phyloP scores from a whole-genome alignment of 1,140 invertebrate species.

The Drosophila leontia region DNA sequence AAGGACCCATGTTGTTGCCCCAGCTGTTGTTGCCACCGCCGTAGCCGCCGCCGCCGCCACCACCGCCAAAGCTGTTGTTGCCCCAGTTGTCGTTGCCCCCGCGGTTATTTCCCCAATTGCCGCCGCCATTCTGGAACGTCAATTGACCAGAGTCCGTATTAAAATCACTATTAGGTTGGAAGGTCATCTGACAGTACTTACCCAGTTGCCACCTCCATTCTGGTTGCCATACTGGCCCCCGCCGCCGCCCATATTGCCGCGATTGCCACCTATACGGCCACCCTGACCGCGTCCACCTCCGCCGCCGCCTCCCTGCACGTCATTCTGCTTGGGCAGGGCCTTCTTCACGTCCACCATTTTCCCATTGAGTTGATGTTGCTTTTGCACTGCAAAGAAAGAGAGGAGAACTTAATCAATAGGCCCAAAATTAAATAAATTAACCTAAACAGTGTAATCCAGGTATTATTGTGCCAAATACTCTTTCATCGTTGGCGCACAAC shows the following conservation, averaged over 20 bases:
- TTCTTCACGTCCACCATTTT: constrained; percentile 93
- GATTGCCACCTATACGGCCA: constrained; percentile 62
- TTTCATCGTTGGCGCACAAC: constrained; percentile 69
- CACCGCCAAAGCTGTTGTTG: constrained; percentile 86
- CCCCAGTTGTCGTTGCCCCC: constrained; percentile 88
- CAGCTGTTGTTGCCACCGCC: constrained; percentile 79
- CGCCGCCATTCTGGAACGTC: constrained; percentile 85
- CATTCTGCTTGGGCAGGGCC: constrained; percentile 89
- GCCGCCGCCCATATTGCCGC: constrained; percentile 69
- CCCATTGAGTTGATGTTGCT: constrained; percentile 90
- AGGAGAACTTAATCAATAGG: constrained; percentile 35
- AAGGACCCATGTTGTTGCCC: constrained; percentile 82
- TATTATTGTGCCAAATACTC: constrained; percentile 64
- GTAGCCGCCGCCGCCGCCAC: constrained; percentile 51
- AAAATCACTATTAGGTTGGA: background rate
- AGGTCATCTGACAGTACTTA: constrained; percentile 86
- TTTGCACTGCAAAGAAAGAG: constrained; percentile 87
- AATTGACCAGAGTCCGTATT: background rate
- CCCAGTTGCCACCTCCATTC: constrained; percentile 86
- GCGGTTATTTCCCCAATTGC: constrained; percentile 90
- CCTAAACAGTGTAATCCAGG: background rate
- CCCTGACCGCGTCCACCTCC: constrained; percentile 70
- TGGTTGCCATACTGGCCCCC: constrained; percentile 81
- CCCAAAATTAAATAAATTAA: background rate
- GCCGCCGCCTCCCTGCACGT: constrained; percentile 85